Evolutionary conservation across 2,797 vertebrate genomes (phyloP).

Genomic region (Hypotaenidia okinawae): DNA sequence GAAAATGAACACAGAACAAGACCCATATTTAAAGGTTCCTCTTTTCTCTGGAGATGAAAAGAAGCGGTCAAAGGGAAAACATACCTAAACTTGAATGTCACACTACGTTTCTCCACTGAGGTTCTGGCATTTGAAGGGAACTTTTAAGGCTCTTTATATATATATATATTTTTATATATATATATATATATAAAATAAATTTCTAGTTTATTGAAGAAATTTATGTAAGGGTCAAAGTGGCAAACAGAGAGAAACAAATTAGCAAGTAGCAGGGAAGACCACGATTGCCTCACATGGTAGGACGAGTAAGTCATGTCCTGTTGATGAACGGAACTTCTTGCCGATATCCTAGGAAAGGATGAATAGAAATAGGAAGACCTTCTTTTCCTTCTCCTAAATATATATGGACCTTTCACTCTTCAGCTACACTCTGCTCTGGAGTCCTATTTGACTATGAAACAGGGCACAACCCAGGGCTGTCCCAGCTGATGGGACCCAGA

Average conservation of each 20-base stretch:
- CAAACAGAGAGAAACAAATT: background rate
- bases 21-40: slow-evolving; percentile 25
- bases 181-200: background rate
- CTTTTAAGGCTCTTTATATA: slow-evolving; percentile 10
- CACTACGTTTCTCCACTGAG: slow-evolving; percentile 4
- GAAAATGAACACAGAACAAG: slow-evolving; percentile 23
- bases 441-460: background rate
- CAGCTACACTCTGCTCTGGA: background rate
- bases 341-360: background rate
- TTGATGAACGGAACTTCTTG: background rate
- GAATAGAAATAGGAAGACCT: background rate
- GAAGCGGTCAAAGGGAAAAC: slow-evolving; percentile 26
- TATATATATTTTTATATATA: background rate
- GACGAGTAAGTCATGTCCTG: background rate
- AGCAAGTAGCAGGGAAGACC: background rate
- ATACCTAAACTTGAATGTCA: slow-evolving; percentile 45
- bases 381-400: background rate
- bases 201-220: background rate
- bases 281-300: background rate
- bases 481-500: background rate
- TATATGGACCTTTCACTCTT: background rate
- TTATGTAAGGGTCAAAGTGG: background rate
- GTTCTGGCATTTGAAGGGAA: slow-evolving; percentile 47
- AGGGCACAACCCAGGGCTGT: background rate
- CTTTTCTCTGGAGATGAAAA: slow-evolving; percentile 43